phyloP scores from a whole-genome alignment of 2,113 vertebrate genomes.

The Axis porcinus region DNA sequence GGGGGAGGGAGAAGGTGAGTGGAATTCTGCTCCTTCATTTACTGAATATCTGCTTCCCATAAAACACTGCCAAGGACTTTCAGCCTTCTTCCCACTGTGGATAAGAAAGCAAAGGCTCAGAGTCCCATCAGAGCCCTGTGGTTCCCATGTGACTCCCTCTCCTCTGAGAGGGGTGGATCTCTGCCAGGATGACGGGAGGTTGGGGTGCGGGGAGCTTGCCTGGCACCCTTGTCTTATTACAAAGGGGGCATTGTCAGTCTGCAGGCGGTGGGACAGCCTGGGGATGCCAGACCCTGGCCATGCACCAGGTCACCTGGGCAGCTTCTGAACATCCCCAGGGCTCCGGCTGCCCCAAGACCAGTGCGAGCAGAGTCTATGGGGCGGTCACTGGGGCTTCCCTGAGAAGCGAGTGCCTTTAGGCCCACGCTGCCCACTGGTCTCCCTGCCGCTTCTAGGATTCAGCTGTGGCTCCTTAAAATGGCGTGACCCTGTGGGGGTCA shows the following conservation, averaged over 20 bases:
- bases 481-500: background rate
- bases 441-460: no score
- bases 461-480: background rate
- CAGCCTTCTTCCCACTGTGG: background rate
- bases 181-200: no score
- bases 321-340: background rate
- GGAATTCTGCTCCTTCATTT: background rate
- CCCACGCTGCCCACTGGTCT: background rate
- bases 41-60: background rate
- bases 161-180: accelerated
- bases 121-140: background rate
- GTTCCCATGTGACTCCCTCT: background rate
- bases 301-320: background rate
- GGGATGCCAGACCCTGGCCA: background rate
- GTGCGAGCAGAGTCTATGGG: background rate
- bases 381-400: background rate
- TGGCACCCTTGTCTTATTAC: accelerated
- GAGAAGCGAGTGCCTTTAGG: background rate
- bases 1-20: accelerated
- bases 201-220: background rate
- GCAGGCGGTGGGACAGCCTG: background rate
- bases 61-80: background rate
- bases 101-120: background rate
- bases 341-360: background rate
- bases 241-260: accelerated